Conservation (phyloP, 1,140 invertebrate species). For the Drosophila kanapiae region DNA sequence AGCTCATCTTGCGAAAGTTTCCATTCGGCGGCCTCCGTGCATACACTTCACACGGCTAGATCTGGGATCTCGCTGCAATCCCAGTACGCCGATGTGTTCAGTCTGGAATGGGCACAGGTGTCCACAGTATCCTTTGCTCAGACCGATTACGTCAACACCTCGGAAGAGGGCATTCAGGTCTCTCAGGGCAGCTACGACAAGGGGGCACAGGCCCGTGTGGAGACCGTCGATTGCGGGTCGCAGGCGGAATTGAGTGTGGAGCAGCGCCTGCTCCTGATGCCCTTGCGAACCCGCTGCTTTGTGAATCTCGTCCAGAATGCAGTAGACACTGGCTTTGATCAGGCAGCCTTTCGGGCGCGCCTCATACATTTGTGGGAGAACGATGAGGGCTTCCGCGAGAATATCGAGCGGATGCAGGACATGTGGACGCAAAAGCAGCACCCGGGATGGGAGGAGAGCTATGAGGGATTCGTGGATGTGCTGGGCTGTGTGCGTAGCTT, state of each 20-base stretch:
- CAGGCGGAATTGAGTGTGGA: slow-evolving; percentile 66
- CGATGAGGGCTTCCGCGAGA: slow-evolving; percentile 59
- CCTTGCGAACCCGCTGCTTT: slow-evolving; percentile 51
- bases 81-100: slow-evolving; percentile 24
- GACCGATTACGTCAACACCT: slow-evolving; percentile 22
- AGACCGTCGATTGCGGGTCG: slow-evolving; percentile 36
- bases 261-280: slow-evolving; percentile 51
- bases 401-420: slow-evolving; percentile 64
- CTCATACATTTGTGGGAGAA: slow-evolving; percentile 62
- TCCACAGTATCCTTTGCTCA: slow-evolving; percentile 29
- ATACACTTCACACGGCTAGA: slow-evolving; percentile 28
- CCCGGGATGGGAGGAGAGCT: slow-evolving; percentile 36
- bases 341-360: slow-evolving; percentile 35
- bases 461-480: slow-evolving; percentile 67
- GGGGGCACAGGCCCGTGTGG: slow-evolving; percentile 20
- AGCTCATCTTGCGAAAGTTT: slow-evolving; percentile 57
- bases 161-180: slow-evolving; percentile 29
- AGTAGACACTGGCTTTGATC: slow-evolving; percentile 13
- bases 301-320: slow-evolving; percentile 43
- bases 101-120: slow-evolving; percentile 18
- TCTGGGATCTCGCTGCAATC: slow-evolving; percentile 17
- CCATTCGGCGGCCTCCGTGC: slow-evolving; percentile 46
- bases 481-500: slow-evolving; percentile 59
- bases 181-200: slow-evolving; percentile 7
- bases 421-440: slow-evolving; percentile 39